Evolutionary conservation across 2,113 vertebrate species (phyloP).

Genomic region (Gavia stellata): DNA sequence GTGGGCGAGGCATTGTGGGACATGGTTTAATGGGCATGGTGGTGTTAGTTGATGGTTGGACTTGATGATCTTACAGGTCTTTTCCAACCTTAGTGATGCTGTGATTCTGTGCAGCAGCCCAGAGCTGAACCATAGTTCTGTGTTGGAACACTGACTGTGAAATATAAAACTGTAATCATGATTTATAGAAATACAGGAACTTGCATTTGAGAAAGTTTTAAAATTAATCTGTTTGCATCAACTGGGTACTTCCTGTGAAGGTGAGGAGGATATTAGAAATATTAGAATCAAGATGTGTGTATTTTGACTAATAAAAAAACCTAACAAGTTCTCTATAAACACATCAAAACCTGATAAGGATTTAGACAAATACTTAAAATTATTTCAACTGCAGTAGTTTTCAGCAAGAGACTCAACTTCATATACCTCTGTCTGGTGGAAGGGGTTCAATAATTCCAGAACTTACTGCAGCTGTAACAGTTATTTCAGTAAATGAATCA

Average conservation of each 20-base stretch:
- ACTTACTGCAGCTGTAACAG: background rate
- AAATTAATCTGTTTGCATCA: background rate
- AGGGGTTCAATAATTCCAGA: background rate
- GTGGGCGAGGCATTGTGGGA: no score
- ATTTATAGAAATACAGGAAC: background rate
- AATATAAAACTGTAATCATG: background rate
- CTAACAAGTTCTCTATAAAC: background rate
- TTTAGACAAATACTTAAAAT: background rate
- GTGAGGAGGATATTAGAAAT: background rate
- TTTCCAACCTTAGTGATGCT: no score
- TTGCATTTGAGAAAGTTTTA: background rate
- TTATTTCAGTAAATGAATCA: background rate
- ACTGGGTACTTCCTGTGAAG: background rate
- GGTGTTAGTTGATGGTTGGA: no score
- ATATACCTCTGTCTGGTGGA: background rate
- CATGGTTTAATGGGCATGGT: no score
- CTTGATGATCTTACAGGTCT: no score
- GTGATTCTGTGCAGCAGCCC: background rate
- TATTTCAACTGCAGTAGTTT: background rate
- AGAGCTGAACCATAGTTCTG: background rate
- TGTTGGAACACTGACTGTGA: background rate
- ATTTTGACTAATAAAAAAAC: background rate
- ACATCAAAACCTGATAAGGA: background rate
- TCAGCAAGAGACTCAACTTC: background rate
- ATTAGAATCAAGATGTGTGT: background rate